Evolutionary conservation across 2,888 invertebrate genomes (phyloP).

Genomic region (Lepidonotus clava): DNA sequence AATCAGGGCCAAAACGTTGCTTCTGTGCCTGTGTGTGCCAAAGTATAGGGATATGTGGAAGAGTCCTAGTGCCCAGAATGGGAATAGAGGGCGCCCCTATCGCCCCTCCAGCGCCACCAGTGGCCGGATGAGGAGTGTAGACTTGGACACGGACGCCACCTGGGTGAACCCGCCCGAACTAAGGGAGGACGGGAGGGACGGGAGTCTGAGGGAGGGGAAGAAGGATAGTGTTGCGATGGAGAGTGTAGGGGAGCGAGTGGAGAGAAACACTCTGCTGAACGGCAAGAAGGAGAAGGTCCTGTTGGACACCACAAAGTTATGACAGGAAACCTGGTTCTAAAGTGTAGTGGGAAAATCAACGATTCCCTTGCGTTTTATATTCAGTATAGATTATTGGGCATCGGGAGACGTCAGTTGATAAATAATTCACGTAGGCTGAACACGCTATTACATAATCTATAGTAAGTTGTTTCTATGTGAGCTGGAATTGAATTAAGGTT

Average conservation of each 20-base stretch:
- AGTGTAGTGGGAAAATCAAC: no score
- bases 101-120: neutral
- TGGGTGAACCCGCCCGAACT: neutral
- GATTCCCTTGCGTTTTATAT: no score
- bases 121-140: neutral
- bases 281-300: neutral
- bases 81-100: neutral
- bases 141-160: constrained; percentile 18
- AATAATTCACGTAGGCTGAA: no score
- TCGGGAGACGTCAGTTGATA: no score
- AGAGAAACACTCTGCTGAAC: neutral
- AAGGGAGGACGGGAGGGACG: neutral
- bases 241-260: neutral
- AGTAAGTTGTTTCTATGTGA: no score
- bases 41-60: neutral
- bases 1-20: neutral
- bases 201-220: neutral
- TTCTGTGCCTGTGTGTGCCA: neutral
- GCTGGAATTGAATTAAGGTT: no score
- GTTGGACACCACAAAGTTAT: neutral
- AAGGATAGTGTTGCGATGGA: neutral
- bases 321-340: no score
- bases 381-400: no score
- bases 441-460: no score
- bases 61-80: neutral